Evolutionary conservation across 2,113 vertebrate genomes (phyloP).

Genomic region (Oplegnathus fasciatus): DNA sequence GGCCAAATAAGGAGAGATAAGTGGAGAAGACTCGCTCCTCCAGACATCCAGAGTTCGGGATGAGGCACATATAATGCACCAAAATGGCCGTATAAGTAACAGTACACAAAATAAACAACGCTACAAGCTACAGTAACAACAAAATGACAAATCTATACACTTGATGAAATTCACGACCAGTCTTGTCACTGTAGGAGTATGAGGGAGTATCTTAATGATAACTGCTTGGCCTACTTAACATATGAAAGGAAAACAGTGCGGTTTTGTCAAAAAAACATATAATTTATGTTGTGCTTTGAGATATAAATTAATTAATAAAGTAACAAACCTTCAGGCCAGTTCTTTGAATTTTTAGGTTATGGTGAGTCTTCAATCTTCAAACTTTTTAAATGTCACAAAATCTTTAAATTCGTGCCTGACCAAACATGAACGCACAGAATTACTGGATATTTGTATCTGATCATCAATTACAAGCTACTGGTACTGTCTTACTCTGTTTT

Average conservation of each 20-base stretch:
- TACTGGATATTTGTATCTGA: neutral
- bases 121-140: neutral
- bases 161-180: neutral
- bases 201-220: neutral
- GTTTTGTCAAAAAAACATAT: neutral
- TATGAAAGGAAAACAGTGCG: neutral
- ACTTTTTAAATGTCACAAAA: neutral
- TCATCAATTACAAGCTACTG: neutral
- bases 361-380: neutral
- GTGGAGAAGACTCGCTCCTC: neutral
- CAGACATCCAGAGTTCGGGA: slow-evolving; percentile 16
- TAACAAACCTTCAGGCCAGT: neutral
- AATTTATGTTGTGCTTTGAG: slow-evolving; percentile 15
- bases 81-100: neutral
- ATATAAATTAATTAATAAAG: neutral
- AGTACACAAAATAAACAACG: neutral
- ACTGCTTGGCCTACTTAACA: neutral
- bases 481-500: neutral
- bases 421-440: neutral
- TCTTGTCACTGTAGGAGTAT: neutral
- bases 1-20: slow-evolving; percentile 40
- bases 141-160: neutral
- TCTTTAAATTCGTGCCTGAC: too few relatives aligned
- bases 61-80: neutral
- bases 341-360: neutral